Conservation (phyloP, 2,888 invertebrate species). For the Euplexia lucipara region DNA sequence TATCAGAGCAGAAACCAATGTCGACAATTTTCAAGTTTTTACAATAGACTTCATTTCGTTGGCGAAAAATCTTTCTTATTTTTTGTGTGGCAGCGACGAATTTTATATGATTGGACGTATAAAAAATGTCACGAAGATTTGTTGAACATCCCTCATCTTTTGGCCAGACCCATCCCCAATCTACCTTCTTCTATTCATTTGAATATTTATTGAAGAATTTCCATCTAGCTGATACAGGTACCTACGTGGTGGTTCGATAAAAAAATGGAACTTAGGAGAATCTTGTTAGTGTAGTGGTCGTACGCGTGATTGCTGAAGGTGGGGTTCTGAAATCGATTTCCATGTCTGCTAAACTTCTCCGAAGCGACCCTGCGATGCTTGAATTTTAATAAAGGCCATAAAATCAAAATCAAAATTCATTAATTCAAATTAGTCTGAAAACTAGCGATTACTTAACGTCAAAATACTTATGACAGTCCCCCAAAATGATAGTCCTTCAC, state of each 20-base stretch:
- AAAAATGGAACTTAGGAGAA: constrained; percentile 3
- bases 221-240: constrained; percentile 29
- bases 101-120: constrained; percentile 23
- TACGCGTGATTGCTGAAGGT: background rate
- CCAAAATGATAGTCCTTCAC: too few relatives aligned
- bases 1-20: constrained; percentile 12
- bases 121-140: constrained; percentile 37
- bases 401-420: too few relatives aligned
- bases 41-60: background rate
- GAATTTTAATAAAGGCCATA: too few relatives aligned
- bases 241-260: constrained; percentile 27
- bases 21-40: background rate
- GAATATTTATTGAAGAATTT: constrained; percentile 60
- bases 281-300: background rate
- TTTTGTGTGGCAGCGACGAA: constrained; percentile 1
- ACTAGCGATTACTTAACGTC: too few relatives aligned
- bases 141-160: constrained; percentile 34
- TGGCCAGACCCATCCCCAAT: constrained; percentile 13
- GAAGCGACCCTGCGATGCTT: too few relatives aligned
- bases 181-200: constrained; percentile 50
- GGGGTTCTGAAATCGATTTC: background rate
- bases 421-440: too few relatives aligned
- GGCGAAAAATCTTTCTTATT: background rate
- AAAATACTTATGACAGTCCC: too few relatives aligned
- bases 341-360: background rate